phyloP scores from a whole-genome alignment of 2,113 vertebrate genomes.

The Azemiops feae region DNA sequence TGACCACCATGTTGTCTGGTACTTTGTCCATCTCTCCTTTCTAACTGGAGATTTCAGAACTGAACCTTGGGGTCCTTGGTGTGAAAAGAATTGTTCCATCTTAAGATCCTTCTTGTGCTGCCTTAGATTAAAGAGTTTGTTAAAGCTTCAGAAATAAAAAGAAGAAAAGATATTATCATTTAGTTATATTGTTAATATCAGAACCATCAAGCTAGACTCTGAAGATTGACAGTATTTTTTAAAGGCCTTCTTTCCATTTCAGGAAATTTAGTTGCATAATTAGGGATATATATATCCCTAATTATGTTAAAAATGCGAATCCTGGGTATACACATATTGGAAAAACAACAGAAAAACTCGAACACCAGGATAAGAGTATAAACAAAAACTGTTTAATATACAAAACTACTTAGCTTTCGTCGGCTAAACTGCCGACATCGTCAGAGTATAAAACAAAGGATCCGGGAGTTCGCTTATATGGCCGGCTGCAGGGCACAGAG shows the following conservation, averaged over 20 bases:
- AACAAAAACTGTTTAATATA: no score
- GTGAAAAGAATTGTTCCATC: background rate
- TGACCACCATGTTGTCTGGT: background rate
- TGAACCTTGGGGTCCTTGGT: no score
- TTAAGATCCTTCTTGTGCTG: background rate
- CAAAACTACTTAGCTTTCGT: no score
- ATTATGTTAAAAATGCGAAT: no score
- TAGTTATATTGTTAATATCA: conserved; percentile 28
- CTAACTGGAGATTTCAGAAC: background rate
- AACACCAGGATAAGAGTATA: no score
- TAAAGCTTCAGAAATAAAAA: background rate
- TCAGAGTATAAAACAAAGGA: no score
- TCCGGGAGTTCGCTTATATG: no score
- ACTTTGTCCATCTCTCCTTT: background rate
- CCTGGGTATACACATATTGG: no score
- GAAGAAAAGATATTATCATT: background rate
- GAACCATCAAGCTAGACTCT: conserved; percentile 19
- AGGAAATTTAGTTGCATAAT: conserved; percentile 59
- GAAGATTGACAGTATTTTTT: background rate
- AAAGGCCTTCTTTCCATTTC: conserved; percentile 46
- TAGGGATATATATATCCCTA: no score
- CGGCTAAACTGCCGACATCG: no score
- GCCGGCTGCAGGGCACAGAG: no score
- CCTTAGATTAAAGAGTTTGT: background rate
- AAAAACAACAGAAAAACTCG: no score